Percentiles rank a stretch among this genome's conserved stretches.
Evolutionary conservation across 2,113 vertebrate species (phyloP).

Genomic region (Melanerpes aurifrons): DNA sequence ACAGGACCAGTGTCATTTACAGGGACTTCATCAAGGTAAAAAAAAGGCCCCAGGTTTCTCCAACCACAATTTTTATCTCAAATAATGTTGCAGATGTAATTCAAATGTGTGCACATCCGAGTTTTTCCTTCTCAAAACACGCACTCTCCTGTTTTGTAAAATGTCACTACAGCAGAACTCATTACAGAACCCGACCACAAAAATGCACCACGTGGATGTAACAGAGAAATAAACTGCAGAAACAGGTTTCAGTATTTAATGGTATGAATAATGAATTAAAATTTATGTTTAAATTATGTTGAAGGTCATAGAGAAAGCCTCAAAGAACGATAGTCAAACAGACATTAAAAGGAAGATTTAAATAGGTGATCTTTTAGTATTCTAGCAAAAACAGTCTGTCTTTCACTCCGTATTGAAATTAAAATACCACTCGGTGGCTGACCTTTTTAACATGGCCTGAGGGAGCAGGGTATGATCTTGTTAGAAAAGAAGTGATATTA

Average conservation of each 20-base stretch:
- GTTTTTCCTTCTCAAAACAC: not conserved
- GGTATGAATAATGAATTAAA: slow-evolving; percentile 51
- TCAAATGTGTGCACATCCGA: accelerated
- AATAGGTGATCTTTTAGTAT: slow-evolving; percentile 57
- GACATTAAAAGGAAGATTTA: slow-evolving; percentile 59
- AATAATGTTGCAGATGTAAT: not conserved
- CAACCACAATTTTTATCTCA: not conserved
- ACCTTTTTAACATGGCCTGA: slow-evolving; percentile 72
- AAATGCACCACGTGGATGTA: not conserved
- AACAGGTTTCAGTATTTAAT: not conserved
- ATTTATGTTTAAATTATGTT: slow-evolving; percentile 54
- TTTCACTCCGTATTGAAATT: slow-evolving; percentile 69
- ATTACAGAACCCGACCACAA: not conserved
- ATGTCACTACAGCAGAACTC: not conserved
- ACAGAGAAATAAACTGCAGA: not conserved
- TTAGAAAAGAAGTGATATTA: slow-evolving; percentile 52
- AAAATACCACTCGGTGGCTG: slow-evolving; percentile 68
- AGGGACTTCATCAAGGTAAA: not conserved
- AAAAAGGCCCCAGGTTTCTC: not conserved
- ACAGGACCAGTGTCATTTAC: not conserved
- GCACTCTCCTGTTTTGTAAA: not conserved
- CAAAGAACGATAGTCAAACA: slow-evolving; percentile 51
- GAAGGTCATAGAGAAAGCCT: slow-evolving; percentile 57
- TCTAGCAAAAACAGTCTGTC: slow-evolving; percentile 43
- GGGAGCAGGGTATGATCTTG: slow-evolving; percentile 65